Evolutionary conservation across 2,113 vertebrate genomes (phyloP), one percentile per base, ranked within the genome.

Genomic region (Bubo scandiacus): DNA sequence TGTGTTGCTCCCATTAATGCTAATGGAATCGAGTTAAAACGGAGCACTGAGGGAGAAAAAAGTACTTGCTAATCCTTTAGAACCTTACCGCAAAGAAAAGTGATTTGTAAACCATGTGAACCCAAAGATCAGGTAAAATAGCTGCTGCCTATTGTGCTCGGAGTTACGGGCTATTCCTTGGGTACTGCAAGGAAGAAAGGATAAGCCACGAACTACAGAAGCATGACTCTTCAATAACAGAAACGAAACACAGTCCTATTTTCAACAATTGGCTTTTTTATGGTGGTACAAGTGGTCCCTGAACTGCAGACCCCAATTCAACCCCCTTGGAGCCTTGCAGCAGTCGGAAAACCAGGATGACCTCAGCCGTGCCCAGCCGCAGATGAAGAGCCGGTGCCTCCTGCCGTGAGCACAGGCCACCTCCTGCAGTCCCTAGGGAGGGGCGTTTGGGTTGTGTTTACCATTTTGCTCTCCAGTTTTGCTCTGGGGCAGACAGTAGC

Each of bases 1-100:
- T 3, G 43, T 36, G 47, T 84, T 12, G 8, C 88, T 96, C 79
- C 85, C 89, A 94, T 95, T 95, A 97, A 96, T 88, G 94, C 49
- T 94, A 95, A 96, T 88, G 81, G 95, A 59, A 94, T 86, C 18
- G 66, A 86, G 78, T 91, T 70, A 91, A 71, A 97, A 78, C 8
- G 19, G 90, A 91, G 80, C 94, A 92, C 47, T 38, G 62, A 90
- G 89, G 91, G 91, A 92, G 93, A 94, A 66, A 91, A 86, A 91
- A 49, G 54, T 22, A 61, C 61, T 88, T 66, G 43, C 58, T 78
- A 93, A 96, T 88, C 90, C 86, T 94, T 91, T 70, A 68, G 55
- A 71, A 88, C 83, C 93, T 95, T 63, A 30, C 49, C 1, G 12
- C 51, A 89, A 43, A 73, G 77, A 18, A 20, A 66, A 74, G 52